Evolutionary conservation across 2,888 invertebrate genomes (phyloP), one percentile per base, ranked within the genome.

Genomic region (Volucella inanis): DNA sequence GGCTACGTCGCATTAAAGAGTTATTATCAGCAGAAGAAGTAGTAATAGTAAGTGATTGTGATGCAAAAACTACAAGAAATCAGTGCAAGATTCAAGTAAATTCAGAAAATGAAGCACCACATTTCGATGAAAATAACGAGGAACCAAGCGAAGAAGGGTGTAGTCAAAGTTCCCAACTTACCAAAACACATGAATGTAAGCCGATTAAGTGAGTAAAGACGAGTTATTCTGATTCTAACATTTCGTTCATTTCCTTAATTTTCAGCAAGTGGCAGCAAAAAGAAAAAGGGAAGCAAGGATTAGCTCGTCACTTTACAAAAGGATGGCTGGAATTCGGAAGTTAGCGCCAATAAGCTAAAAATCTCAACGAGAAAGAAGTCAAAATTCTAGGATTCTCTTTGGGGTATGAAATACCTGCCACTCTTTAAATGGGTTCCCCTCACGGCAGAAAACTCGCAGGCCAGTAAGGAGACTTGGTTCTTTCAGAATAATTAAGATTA

Each of bases 381-480:
- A 15, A 95, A 96, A 88, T 97, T 97, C 90, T 97, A 95, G 90
- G 98, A 98, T 78, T 94, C 95, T 91, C 93, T 98, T 50, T 99
- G 99, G 99, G 98, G 97, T 90, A 96, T 99, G 87, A 99, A 99
- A 91, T 99, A 99, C 92, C 94, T 99, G 87, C 96, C 97, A 3
- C 94, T 97, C 87, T 99, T 99, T 90, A 98, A 98, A 92, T 99
- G 99, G 99, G 94, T 95, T 39, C 98, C 99, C 92, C 93, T 99
- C 52, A 97, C 97, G 90, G 99, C 96, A 0, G 98, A 98, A 93
- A 96, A 98, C 75, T 94, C 97, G 12, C 96, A 98, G 90, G 98
- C 97, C 0, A 98, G 98, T 91, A 95, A 96, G 91, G 97, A 98
- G 91, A 96, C 97, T 0, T 95, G 96, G 87, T 97, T 96, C 93